A percentile compares a stretch with the other conserved stretches of the same genome.
phyloP scores from a whole-genome alignment of 1,140 invertebrate genomes.

The Lasioglossum baleicum region DNA sequence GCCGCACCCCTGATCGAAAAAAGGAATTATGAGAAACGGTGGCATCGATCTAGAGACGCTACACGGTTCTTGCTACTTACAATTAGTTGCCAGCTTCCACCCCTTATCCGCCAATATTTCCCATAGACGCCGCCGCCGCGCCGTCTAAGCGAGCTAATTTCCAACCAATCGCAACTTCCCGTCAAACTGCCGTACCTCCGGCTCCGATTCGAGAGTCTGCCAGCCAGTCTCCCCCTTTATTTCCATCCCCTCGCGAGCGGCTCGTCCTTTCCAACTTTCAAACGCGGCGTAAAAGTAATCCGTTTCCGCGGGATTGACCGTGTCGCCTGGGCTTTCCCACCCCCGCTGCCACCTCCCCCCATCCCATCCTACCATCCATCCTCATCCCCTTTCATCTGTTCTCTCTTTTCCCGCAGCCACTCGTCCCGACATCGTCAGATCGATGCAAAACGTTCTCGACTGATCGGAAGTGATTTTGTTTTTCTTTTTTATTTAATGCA shows the following conservation, averaged over 20 bases:
- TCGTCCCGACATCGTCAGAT: background rate
- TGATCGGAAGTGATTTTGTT: no score
- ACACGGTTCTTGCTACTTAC: no score
- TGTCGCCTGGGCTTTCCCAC: constrained; percentile 29
- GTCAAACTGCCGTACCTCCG: background rate
- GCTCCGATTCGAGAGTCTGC: background rate
- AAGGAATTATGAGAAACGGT: no score
- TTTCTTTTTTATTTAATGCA: no score
- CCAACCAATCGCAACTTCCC: constrained; percentile 15
- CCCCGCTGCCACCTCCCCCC: background rate
- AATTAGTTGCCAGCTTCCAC: no score
- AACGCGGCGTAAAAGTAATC: constrained; percentile 66
- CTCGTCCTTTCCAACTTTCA: constrained; percentile 54
- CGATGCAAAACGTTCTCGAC: constrained; percentile 25
- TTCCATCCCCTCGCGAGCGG: background rate
- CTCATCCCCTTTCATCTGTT: background rate
- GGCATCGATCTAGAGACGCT: no score
- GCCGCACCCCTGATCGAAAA: no score
- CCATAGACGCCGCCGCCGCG: background rate
- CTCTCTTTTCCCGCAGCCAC: no score
- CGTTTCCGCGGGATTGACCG: constrained; percentile 59
- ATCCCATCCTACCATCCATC: no score
- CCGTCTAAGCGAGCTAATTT: constrained; percentile 65
- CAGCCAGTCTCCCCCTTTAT: background rate
- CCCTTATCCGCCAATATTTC: constrained; percentile 23